phyloP scores from a whole-genome alignment of 2,113 vertebrate species.

The Thalassoma bifasciatum region DNA sequence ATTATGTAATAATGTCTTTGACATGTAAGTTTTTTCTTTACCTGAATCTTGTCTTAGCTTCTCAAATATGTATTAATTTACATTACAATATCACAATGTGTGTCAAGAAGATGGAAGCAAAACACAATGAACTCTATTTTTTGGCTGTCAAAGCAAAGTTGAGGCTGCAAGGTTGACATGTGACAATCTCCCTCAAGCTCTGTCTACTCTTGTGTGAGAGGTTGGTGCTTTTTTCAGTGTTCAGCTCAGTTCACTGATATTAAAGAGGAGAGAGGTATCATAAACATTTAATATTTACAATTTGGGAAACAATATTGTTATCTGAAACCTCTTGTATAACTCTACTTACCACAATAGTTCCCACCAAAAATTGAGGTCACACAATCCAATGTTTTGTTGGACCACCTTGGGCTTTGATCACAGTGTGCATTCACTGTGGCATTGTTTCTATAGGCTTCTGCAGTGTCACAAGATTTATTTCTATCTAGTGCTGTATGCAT shows the following conservation, averaged over 20 bases:
- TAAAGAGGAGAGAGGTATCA: neutral
- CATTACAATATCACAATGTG: neutral
- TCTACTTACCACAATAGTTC: no score
- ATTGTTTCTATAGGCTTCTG: no score
- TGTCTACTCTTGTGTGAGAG: constrained; percentile 40
- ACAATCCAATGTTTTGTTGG: no score
- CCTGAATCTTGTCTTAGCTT: neutral
- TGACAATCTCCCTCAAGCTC: constrained; percentile 53
- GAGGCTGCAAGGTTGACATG: constrained; percentile 58
- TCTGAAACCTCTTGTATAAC: neutral
- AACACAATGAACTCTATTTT: constrained; percentile 21
- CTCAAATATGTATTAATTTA: neutral
- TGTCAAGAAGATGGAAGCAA: neutral
- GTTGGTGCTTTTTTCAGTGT: constrained; percentile 29
- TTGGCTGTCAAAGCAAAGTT: constrained; percentile 46
- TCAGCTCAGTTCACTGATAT: constrained; percentile 41
- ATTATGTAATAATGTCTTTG: neutral
- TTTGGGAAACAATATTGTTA: rapidly evolving
- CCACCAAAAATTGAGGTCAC: no score
- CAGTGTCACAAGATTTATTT: no score
- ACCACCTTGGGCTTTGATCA: no score
- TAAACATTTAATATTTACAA: constrained; percentile 1
- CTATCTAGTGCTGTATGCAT: no score
- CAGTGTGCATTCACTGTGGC: no score
- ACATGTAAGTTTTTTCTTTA: neutral